A percentile compares a stretch with the other conserved stretches of the same genome.
These are phyloP conservation scores for Aporophyla lueneburgensis DNA, from an alignment of 2,888 invertebrate species.

Conservation along the genomic window DNA sequence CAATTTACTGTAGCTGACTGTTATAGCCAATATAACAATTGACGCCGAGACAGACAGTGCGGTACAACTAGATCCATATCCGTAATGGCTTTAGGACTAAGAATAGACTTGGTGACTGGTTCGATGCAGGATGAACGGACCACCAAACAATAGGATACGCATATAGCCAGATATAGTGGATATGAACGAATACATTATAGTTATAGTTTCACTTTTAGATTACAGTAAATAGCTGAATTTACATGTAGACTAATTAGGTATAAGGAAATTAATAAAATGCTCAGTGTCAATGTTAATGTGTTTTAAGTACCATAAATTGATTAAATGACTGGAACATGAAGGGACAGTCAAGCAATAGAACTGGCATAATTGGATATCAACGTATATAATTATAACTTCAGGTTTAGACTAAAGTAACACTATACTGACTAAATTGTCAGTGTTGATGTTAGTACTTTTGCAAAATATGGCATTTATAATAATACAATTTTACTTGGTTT, in stretches of 20 bases:
- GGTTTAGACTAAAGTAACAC: neutral
- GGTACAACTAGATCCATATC: neutral
- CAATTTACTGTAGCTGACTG: neutral
- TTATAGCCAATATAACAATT: constrained; percentile 12
- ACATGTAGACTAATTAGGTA: neutral
- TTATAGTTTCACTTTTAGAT: neutral
- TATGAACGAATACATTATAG: neutral
- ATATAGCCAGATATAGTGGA: neutral
- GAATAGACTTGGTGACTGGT: constrained; percentile 23
- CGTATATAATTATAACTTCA: neutral
- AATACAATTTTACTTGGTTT: too few relatives aligned
- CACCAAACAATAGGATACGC: constrained; percentile 16
- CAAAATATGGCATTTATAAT: neutral
- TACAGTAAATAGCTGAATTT: neutral
- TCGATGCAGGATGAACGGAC: constrained; percentile 12
- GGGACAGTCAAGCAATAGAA: neutral
- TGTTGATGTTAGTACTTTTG: neutral
- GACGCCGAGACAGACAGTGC: constrained; percentile 6
- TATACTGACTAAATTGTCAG: neutral
- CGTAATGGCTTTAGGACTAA: constrained; percentile 28
- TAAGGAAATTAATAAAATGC: neutral
- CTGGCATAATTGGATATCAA: neutral
- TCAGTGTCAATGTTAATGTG: neutral
- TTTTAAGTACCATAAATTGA: constrained; percentile 11
- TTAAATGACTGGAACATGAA: neutral